Conservation (phyloP, 1,140 invertebrate species). For the Gryllus bimaculatus region DNA sequence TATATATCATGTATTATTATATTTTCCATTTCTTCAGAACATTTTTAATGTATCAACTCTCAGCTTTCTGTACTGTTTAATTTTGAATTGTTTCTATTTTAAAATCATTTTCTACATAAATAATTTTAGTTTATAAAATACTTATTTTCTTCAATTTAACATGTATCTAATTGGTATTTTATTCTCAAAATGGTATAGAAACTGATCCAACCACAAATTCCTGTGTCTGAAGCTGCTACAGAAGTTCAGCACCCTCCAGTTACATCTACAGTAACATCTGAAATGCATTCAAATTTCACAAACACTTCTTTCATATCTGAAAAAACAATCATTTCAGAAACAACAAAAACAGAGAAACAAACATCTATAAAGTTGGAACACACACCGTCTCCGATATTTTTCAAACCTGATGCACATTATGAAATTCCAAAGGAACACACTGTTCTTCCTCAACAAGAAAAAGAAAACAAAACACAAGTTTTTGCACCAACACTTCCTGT, state of each 20-base stretch:
- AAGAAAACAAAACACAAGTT: background rate
- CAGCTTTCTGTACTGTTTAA: no score
- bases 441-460: background rate
- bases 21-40: no score
- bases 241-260: background rate
- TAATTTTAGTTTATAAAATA: no score
- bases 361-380: conserved; percentile 22
- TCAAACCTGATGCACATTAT: background rate
- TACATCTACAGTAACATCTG: background rate
- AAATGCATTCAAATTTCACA: background rate
- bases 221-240: background rate
- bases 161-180: no score
- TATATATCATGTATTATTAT: no score
- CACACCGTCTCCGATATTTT: conserved; percentile 12
- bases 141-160: no score
- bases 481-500: background rate
- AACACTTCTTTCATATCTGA: conserved; percentile 9
- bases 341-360: conserved; percentile 24
- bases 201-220: background rate
- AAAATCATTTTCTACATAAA: no score
- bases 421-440: background rate
- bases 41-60: no score
- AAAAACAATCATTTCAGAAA: conserved; percentile 21
- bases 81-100: no score
- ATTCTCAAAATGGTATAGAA: background rate